phyloP scores from a whole-genome alignment of 2,888 invertebrate genomes.

The Himalopsyche anomala region DNA sequence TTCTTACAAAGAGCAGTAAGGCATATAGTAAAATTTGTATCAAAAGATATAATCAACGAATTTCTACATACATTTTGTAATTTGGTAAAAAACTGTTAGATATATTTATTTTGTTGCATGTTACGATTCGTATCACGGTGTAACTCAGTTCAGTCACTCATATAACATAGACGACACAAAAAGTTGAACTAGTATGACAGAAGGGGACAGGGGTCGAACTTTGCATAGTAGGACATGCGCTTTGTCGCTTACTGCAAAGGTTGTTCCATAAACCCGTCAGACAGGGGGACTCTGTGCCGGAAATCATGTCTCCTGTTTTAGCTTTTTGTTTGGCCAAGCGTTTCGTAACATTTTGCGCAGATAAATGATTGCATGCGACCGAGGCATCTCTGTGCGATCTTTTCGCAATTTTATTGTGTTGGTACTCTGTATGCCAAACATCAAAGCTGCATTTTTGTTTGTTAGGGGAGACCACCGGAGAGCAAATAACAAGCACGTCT shows the following conservation, averaged over 20 bases:
- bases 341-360: conserved; percentile 43
- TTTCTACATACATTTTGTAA: no score
- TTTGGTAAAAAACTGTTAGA: no score
- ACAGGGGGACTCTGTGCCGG: conserved; percentile 28
- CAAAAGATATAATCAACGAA: no score
- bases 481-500: background rate
- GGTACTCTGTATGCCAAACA: conserved; percentile 14
- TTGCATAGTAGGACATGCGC: conserved; percentile 41
- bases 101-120: no score
- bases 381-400: conserved; percentile 37
- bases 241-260: conserved; percentile 41
- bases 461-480: background rate
- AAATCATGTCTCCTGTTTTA: conserved; percentile 48
- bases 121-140: no score
- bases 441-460: conserved; percentile 40
- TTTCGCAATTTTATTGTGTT: conserved; percentile 29
- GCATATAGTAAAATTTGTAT: no score
- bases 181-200: conserved; percentile 1
- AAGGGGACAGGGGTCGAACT: conserved; percentile 14
- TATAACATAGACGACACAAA: background rate
- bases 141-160: no score
- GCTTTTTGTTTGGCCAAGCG: conserved; percentile 44
- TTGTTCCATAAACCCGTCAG: conserved; percentile 6
- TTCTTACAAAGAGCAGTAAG: no score
- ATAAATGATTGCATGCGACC: conserved; percentile 47